Evolutionary conservation across 2,797 vertebrate species (phyloP), one percentile per base, ranked within the genome.

Genomic region (Takifugu rubripes): DNA sequence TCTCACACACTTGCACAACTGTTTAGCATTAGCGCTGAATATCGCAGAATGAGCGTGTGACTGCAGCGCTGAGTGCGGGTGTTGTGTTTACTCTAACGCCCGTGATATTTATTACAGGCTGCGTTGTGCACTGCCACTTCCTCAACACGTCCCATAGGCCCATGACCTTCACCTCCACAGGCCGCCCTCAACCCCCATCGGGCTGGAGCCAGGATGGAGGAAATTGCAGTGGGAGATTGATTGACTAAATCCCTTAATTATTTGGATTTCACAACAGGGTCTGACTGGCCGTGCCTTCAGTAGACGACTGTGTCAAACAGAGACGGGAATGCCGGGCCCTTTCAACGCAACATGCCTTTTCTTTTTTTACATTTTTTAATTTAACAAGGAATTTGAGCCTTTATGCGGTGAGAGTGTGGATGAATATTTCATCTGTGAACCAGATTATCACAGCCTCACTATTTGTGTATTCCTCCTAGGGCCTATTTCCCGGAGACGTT

Each of bases 31-130:
- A 45, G 64, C 61, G 42, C 64, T n/a, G 57, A 59, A 74, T 78
- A 57, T 82, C 73, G 49, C 62, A 60, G 54, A 68, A 54, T 72
- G 68, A 70, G 75, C 74, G 76, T 77, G 77, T 54, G 78, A 83
- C 77, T 52, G 74, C 66, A 84, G 61, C 71, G 64, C 61, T 58
- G 58, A 72, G 76, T 69, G 70, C 61, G 51, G 75, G 77, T 84
- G 87, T 80, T 88, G 79, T 85, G 87, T 90, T 90, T 85, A 90
- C 76, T 82, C 82, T 83, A 76, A 88, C 78, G 72, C 80, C 83
- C 81, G 51, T 87, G 83, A 89, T 88, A 87, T 91, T 90, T 88
- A 89, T 92, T 89, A 89, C 86, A 88, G 86, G 81, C 85, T 59
- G 75, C 62, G 68, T 83, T 80, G 86, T 84, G 81, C 85, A 84